Evolutionary conservation across 2,888 invertebrate genomes (phyloP), one percentile per base, ranked within the genome.

Genomic region (Trisateles emortualis): DNA sequence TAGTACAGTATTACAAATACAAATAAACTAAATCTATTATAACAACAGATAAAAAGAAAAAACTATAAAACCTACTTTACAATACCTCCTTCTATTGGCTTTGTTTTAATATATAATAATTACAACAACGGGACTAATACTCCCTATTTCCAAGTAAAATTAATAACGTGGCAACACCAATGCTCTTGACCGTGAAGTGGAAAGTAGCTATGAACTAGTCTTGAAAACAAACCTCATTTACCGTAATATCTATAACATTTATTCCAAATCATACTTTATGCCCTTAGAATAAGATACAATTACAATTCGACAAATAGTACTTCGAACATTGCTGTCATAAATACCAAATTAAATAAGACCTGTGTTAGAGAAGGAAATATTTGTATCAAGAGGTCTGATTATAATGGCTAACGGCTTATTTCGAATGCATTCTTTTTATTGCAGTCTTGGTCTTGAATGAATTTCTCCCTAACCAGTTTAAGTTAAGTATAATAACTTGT

Each of bases 131-230:
- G 1, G 9, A 16, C 49, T 2, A 45, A 52, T 52, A 40, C 36
- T 65, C 68, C 76, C 58, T 22, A 14, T 26, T 52, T 56, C 39
- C 10, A 4, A 43, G 72, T 51, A 62, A 76, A 74, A 63, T 11
- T 35, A 1, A 39, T 26, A 55, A 44, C 19, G 74, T 82, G 66
- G 84, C 78, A 81, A 86, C 88, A 87, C 83, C 48, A 38, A 61
- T 71, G 84, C 74, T 84, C 90, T 90, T 92, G 90, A 89, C 91
- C 90, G 86, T 90, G 89, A 88, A 89, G 87, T 87, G 81, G 88
- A 86, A 86, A 90, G 84, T 81, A 82, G 81, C 75, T 72, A 79
- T 80, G 75, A 73, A 72, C 81, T 74, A 78, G 73, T 78, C 77
- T 65, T 60, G 56, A 64, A 64, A 77, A 65, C 72, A 68, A 59